Conservation (phyloP, 2,888 invertebrate genomes). For the Hetaerina titia region DNA sequence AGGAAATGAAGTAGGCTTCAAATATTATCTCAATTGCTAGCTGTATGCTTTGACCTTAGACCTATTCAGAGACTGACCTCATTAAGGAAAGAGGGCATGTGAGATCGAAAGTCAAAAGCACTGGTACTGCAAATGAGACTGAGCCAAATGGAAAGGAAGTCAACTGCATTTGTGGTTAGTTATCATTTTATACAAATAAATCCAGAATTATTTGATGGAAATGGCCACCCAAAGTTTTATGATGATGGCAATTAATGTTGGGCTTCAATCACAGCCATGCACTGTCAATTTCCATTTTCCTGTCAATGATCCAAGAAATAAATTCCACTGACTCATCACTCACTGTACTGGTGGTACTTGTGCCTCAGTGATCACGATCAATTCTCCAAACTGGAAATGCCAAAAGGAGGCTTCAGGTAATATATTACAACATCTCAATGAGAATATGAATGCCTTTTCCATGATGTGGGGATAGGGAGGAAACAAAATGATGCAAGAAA, state of each 20-base stretch:
- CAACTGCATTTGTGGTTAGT: background rate
- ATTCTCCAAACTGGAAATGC: constrained; percentile 4
- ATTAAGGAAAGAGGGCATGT: too few relatives aligned
- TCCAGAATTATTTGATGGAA: background rate
- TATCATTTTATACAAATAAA: too few relatives aligned
- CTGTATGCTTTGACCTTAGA: too few relatives aligned
- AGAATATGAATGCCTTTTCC: background rate
- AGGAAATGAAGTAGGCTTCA: too few relatives aligned
- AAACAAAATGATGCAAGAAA: background rate
- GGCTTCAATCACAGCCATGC: background rate
- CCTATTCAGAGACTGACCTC: too few relatives aligned
- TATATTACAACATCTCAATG: background rate
- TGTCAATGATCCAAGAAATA: background rate
- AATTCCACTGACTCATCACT: background rate
- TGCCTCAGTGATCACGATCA: constrained; percentile 10
- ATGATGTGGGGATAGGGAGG: background rate
- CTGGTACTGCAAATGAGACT: too few relatives aligned
- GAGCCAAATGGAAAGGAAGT: background rate
- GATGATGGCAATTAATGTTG: background rate
- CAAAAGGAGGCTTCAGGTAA: constrained; percentile 6
- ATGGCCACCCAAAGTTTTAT: background rate
- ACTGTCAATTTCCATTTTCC: background rate
- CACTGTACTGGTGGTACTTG: background rate
- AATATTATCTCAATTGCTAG: too few relatives aligned
- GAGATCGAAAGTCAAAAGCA: too few relatives aligned